Evolutionary conservation across 1,140 invertebrate species (phyloP).

Genomic region (Littorina saxatilis): DNA sequence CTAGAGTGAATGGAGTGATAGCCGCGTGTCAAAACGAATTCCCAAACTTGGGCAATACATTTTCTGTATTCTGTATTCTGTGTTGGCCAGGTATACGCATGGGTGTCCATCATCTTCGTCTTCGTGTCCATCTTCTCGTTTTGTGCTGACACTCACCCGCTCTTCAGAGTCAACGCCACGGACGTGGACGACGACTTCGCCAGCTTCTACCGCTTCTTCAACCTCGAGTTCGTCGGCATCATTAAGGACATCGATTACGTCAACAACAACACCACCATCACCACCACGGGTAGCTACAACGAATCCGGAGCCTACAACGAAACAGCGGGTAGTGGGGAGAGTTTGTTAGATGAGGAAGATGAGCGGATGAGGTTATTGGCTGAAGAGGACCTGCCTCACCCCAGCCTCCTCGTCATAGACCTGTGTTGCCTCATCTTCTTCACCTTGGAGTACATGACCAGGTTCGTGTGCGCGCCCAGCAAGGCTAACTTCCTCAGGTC

Average conservation of each 20-base stretch:
- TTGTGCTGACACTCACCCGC: conserved; percentile 69
- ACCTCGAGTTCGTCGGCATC: conserved; percentile 40
- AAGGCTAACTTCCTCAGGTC: conserved; percentile 67
- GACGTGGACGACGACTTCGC: conserved; percentile 47
- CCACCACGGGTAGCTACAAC: background rate
- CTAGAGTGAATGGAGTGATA: too few relatives aligned
- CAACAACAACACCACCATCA: background rate
- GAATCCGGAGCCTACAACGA: background rate
- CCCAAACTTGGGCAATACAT: too few relatives aligned
- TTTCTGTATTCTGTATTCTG: too few relatives aligned
- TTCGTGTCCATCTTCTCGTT: conserved; percentile 72
- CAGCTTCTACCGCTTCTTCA: conserved; percentile 62
- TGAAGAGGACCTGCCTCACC: conserved; percentile 57
- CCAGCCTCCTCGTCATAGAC: conserved; percentile 67
- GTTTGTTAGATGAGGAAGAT: background rate
- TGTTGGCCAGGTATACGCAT: conserved; percentile 64
- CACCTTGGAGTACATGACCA: conserved; percentile 67
- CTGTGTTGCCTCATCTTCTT: conserved; percentile 70
- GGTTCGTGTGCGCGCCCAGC: conserved; percentile 69
- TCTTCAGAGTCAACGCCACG: conserved; percentile 57
- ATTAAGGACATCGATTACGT: background rate
- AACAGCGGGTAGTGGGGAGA: background rate
- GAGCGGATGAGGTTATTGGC: background rate
- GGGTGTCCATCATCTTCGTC: conserved; percentile 71
- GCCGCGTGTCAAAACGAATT: too few relatives aligned